A percentile compares a stretch with the other conserved stretches of the same genome.
phyloP scores from a whole-genome alignment of 2,113 vertebrate genomes.

The Mesembrinibis cayennensis region DNA sequence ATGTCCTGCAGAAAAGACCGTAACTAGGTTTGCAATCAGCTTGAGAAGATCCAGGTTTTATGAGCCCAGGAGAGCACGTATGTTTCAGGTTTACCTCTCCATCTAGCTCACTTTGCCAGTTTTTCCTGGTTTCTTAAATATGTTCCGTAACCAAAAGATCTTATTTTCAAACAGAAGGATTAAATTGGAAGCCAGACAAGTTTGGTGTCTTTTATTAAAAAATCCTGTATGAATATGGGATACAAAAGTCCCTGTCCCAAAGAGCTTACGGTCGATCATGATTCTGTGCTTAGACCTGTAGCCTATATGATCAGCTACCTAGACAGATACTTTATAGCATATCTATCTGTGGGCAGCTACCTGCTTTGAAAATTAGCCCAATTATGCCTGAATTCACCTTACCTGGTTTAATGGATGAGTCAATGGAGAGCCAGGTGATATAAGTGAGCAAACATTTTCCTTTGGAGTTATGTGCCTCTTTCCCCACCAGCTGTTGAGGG shows the following conservation, averaged over 20 bases:
- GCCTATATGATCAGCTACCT: neutral
- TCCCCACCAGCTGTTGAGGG: neutral
- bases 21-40: neutral
- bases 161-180: neutral
- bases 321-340: neutral
- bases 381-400: neutral
- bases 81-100: neutral
- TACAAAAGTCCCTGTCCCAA: neutral
- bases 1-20: neutral
- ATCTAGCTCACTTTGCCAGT: neutral
- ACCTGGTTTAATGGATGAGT: neutral
- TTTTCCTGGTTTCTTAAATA: neutral
- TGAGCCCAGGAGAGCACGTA: neutral
- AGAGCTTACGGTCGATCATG: accelerated
- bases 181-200: neutral
- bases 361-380: neutral
- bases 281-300: neutral
- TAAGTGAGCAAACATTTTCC: neutral
- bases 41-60: neutral
- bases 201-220: neutral
- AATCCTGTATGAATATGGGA: neutral
- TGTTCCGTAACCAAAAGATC: neutral
- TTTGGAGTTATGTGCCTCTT: neutral
- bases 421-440: neutral
- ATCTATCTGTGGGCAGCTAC: neutral